Evolutionary conservation across 2,113 vertebrate genomes (phyloP).

Genomic region (Hydrochoerus hydrochaeris): DNA sequence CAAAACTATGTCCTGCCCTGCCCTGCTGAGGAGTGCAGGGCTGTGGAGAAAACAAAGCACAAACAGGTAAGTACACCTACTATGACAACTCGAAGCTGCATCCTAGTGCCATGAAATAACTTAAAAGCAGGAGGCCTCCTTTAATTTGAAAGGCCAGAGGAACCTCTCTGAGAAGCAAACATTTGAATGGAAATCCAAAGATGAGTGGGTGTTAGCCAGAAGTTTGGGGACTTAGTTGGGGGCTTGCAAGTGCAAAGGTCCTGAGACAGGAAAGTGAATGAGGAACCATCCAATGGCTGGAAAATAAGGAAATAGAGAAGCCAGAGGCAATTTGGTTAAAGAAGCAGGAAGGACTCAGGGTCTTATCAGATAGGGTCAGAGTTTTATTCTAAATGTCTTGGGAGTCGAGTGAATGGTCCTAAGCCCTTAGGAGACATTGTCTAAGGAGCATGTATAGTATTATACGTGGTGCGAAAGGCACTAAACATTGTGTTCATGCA

Average conservation of each 20-base stretch:
- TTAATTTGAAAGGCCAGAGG: neutral
- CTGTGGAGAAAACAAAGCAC: neutral
- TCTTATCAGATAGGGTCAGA: neutral
- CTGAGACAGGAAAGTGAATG: neutral
- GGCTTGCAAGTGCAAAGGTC: neutral
- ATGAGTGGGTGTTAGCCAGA: neutral
- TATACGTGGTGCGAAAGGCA: too few relatives aligned
- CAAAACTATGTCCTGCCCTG: neutral
- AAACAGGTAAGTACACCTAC: neutral
- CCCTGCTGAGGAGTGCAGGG: too few relatives aligned
- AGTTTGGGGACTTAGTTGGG: neutral
- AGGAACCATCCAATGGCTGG: neutral
- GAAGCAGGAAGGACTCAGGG: neutral
- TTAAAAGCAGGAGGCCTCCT: neutral
- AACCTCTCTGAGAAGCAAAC: neutral
- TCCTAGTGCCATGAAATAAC: neutral
- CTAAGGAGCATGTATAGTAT: neutral
- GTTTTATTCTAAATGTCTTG: neutral
- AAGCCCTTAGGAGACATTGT: neutral
- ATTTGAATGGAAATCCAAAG: neutral
- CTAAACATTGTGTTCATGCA: neutral
- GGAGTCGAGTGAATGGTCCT: neutral
- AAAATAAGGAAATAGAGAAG: neutral
- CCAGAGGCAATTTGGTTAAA: neutral
- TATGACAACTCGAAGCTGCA: neutral